Percentiles rank a stretch among this genome's conserved stretches.
Evolutionary conservation across 2,888 invertebrate genomes (phyloP).

Genomic region (Drosophila mayaguana): DNA sequence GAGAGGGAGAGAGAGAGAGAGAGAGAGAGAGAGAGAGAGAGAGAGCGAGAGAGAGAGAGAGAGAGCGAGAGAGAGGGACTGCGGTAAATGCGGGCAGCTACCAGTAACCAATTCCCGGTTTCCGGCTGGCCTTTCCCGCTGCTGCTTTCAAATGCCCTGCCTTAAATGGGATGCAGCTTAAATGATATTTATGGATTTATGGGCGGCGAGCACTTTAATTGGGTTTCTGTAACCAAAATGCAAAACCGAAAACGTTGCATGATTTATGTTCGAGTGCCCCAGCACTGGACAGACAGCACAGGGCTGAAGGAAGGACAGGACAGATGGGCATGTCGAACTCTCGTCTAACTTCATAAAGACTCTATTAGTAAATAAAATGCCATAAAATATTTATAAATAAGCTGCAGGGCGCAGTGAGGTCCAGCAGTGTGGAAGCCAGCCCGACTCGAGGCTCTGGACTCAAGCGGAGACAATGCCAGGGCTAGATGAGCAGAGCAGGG

Average conservation of each 20-base stretch:
- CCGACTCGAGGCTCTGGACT: background rate
- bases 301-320: background rate
- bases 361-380: conserved; percentile 75
- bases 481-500: background rate
- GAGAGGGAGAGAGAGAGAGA: too few species aligned
- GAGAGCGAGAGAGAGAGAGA: background rate
- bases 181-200: conserved; percentile 51
- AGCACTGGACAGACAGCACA: background rate
- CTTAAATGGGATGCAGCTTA: conserved; percentile 25
- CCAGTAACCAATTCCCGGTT: conserved; percentile 3
- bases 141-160: conserved; percentile 1
- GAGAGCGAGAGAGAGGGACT: background rate
- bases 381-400: conserved; percentile 56
- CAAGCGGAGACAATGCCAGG: background rate
- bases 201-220: conserved; percentile 39
- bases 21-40: too few species aligned
- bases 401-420: conserved; percentile 4
- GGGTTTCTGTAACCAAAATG: conserved; percentile 17
- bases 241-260: conserved; percentile 28
- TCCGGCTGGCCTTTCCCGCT: conserved; percentile 2
- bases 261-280: conserved; percentile 33
- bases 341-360: conserved; percentile 65
- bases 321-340: conserved; percentile 31
- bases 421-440: background rate
- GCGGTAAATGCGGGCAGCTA: conserved; percentile 42